These are phyloP conservation scores for Ibycter americanus DNA, from an alignment of 2,797 vertebrate species.

Conservation along the genomic window DNA sequence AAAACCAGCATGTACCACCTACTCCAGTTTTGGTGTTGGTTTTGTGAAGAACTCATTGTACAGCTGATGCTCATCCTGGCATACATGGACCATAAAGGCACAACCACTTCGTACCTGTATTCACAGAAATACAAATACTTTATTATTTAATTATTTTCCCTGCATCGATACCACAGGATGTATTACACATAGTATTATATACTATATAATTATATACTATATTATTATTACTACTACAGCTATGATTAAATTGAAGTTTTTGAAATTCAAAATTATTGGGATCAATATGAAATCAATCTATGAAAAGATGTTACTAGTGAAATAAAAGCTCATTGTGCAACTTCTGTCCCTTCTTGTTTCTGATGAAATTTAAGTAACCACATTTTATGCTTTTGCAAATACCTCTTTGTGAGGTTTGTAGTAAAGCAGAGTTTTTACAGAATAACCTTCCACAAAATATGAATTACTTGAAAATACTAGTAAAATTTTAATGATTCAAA, in stretches of 20 bases:
- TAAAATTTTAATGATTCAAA: background rate
- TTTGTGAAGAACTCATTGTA: conserved; percentile 97
- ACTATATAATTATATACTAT: background rate
- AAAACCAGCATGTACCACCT: conserved; percentile 73
- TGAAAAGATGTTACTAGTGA: background rate
- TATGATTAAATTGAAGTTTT: background rate
- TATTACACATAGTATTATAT: background rate
- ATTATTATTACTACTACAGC: background rate
- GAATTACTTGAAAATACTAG: background rate
- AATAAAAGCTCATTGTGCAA: background rate
- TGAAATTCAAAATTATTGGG: background rate
- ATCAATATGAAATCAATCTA: no score
- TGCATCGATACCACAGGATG: background rate
- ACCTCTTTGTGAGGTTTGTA: background rate
- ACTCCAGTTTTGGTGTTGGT: conserved; percentile 92
- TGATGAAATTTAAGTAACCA: background rate
- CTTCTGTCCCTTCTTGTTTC: background rate
- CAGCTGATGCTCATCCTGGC: conserved; percentile 97
- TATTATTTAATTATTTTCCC: background rate
- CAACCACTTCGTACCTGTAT: conserved; percentile 95
- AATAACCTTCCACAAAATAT: background rate
- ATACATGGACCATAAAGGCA: conserved; percentile 98
- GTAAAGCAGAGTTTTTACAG: background rate
- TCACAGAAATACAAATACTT: background rate
- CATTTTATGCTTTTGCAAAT: background rate